Conservation (phyloP, 2,113 vertebrate genomes). For the Dipodomys stephensi region DNA sequence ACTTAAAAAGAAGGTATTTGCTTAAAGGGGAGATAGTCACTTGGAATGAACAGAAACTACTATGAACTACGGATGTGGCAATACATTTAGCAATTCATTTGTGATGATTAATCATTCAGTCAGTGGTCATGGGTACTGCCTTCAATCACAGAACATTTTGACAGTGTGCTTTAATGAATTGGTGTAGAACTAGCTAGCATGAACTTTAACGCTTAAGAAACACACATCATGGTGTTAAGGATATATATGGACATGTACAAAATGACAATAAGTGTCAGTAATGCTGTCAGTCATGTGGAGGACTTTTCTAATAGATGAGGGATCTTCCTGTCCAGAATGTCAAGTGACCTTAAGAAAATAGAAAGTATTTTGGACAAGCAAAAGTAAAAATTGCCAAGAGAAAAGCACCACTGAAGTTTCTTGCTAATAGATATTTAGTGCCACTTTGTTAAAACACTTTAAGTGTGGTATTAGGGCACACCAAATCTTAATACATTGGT, state of each 20-base stretch:
- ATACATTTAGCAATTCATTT: background rate
- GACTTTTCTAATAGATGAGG: background rate
- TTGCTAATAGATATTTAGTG: background rate
- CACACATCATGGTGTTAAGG: background rate
- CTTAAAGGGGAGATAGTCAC: background rate
- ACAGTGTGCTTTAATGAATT: background rate
- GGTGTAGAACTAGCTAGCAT: background rate
- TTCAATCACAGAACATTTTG: background rate
- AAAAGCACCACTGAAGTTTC: too few relatives aligned
- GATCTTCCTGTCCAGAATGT: background rate
- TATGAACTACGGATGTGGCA: background rate
- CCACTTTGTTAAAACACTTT: too few relatives aligned
- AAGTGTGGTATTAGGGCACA: background rate
- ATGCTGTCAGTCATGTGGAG: background rate
- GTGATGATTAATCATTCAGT: slow-evolving; percentile 67
- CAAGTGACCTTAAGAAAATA: background rate
- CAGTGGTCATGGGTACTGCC: background rate
- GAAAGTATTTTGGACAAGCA: background rate
- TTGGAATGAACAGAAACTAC: background rate
- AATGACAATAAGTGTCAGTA: background rate
- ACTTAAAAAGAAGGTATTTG: background rate
- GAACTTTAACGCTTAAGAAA: background rate
- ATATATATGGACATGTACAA: background rate
- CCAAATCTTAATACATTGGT: background rate
- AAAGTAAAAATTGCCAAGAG: background rate